These are phyloP conservation scores for Escarpia spicata DNA, from an alignment of 2,888 invertebrate species.

Conservation along the genomic window DNA sequence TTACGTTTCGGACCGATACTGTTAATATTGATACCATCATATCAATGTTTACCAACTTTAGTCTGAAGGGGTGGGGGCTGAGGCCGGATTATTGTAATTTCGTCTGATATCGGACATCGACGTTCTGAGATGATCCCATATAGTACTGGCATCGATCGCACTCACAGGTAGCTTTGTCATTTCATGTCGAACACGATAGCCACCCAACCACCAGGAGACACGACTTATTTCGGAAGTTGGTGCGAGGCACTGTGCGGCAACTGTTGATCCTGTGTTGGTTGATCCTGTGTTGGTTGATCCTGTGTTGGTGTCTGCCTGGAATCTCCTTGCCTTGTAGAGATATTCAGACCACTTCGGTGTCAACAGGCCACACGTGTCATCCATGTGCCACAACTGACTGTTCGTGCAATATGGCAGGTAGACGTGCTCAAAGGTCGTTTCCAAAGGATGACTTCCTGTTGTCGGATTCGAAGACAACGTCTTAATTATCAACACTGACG, in stretches of 20 bases:
- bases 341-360: slow-evolving; percentile 14
- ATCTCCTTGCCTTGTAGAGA: slow-evolving; percentile 30
- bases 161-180: not conserved
- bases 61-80: too few species aligned
- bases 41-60: too few species aligned
- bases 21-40: too few species aligned
- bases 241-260: slow-evolving; percentile 13
- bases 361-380: slow-evolving; percentile 7
- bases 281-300: slow-evolving; percentile 32
- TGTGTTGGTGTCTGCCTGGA: slow-evolving; percentile 36
- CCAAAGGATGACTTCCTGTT: slow-evolving; percentile 22
- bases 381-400: slow-evolving; percentile 30
- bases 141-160: not conserved
- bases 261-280: slow-evolving; percentile 30
- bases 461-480: too few species aligned
- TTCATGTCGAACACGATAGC: too few species aligned
- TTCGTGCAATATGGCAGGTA: too few species aligned
- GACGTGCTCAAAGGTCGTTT: not conserved
- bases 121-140: not conserved
- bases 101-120: too few species aligned
- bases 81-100: too few species aligned
- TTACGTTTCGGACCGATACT: too few species aligned
- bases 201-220: too few species aligned
- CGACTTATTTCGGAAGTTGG: too few species aligned
- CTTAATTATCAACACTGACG: too few species aligned